Evolutionary conservation across 2,113 vertebrate genomes (phyloP), one percentile per base, ranked within the genome.

Genomic region (Dunckerocampus dactyliophorus): DNA sequence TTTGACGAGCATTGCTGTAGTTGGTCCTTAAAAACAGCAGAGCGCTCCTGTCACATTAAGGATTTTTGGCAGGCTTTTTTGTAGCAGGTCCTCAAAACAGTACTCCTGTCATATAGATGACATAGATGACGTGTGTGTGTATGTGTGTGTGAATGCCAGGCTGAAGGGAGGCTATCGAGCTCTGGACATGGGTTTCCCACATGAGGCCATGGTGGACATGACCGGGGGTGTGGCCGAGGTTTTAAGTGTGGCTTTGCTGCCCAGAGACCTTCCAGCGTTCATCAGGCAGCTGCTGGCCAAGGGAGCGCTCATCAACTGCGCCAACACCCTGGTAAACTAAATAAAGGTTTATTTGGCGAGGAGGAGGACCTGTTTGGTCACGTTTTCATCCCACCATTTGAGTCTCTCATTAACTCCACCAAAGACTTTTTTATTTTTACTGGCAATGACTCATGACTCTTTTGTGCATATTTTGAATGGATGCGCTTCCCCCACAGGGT

Each of bases 171-270:
- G 91, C 45, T 92, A 92, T 72, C 70, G 63, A 64, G 84, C 89
- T 51, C 81, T 92, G 62, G 80, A 89, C 46, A 82, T 92, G 88
- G 91, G 91, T 34, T 88, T 76, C 53, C 88, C 91, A 54, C 89
- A 91, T 0, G 91, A 92, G 70, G 91, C 91, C 31, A 88, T 92
- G 89, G 87, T 89, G 3, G 90, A 92, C 46, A 89, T 92, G 88
- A 92, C 89, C 0, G 91, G 91, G 0, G 89, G 91, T 0, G 66
- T 90, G 47, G 58, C 90, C 0, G 89, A 92, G 69, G 85, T 83
- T 2, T 20, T 90, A 13, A 60, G 5, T 3, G 24, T 88, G 6
- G 5, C 39, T 6, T 17, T 6, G 0, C 68, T 90, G 42, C 63
- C 84, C n/a, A 66, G 37, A 47, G 67, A 83, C 12, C 64, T 90